Evolutionary conservation across 2,797 vertebrate genomes (phyloP).

Genomic region (Antennarius maculatus): DNA sequence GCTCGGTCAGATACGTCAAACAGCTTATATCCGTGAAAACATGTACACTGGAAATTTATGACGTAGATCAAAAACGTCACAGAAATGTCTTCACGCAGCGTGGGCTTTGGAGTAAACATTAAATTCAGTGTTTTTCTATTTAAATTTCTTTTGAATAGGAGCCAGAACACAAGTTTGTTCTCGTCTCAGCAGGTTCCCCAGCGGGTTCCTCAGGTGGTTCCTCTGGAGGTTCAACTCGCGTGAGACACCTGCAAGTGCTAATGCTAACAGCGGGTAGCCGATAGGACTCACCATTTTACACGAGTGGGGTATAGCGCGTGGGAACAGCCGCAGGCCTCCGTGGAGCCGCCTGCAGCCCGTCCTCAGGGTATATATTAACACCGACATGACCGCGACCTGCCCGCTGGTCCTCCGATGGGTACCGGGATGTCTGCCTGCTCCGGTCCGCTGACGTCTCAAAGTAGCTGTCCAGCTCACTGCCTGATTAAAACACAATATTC

Average conservation of each 20-base stretch:
- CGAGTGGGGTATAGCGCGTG: slow-evolving; percentile 17
- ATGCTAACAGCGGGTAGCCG: slow-evolving; percentile 1
- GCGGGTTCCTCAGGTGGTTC: too few relatives aligned
- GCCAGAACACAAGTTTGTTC: too few relatives aligned
- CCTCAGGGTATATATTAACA: slow-evolving; percentile 77
- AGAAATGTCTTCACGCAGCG: fast-evolving
- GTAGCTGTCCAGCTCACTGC: slow-evolving; percentile 56
- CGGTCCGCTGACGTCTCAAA: background rate
- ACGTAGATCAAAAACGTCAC: fast-evolving
- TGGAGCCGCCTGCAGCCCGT: slow-evolving; percentile 40
- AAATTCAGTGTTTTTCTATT: background rate
- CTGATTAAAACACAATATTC: slow-evolving; percentile 57
- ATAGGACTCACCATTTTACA: slow-evolving; percentile 78
- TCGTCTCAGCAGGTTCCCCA: background rate
- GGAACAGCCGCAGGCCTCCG: slow-evolving; percentile 18
- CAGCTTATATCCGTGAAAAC: background rate
- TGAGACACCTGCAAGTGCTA: slow-evolving; percentile 12
- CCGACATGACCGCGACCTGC: slow-evolving; percentile 43
- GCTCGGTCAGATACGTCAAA: too few relatives aligned
- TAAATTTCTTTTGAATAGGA: background rate
- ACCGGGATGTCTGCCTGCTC: background rate
- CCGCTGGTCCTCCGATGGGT: too few relatives aligned
- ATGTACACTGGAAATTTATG: background rate
- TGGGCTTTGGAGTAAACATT: fast-evolving
- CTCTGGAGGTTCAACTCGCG: too few relatives aligned